phyloP scores from a whole-genome alignment of 2,797 vertebrate species.

The Hirundo rustica region DNA sequence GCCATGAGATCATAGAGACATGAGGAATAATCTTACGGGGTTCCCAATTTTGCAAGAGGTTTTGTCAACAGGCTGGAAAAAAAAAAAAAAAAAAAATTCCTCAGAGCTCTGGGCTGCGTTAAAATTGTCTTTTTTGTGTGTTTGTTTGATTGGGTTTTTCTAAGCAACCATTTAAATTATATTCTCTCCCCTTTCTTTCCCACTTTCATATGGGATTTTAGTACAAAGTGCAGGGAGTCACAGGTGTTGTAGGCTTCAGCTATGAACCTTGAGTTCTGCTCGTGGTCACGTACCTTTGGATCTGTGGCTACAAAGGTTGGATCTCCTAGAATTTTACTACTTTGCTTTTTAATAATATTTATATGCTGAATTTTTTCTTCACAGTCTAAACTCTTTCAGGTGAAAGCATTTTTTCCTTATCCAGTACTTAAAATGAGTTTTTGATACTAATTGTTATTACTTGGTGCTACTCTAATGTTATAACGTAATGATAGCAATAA shows the following conservation, averaged over 20 bases:
- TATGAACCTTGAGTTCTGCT: not conserved
- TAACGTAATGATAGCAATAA: not conserved
- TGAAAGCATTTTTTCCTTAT: not conserved
- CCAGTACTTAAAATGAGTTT: not conserved
- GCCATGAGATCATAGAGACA: not conserved
- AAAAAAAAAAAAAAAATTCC: not conserved
- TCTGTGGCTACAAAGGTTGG: not conserved
- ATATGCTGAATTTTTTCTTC: not conserved
- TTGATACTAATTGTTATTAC: not conserved
- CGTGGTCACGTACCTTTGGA: accelerated
- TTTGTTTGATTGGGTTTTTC: not conserved
- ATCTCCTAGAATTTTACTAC: not conserved
- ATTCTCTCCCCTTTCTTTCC: not conserved
- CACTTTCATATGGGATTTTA: not conserved
- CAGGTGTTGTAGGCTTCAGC: not conserved
- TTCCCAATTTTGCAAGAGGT: not conserved
- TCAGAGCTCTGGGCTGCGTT: not conserved
- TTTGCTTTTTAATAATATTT: not conserved
- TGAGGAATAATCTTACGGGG: not conserved
- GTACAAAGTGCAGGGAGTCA: not conserved
- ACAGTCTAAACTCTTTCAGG: not conserved
- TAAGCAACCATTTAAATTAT: not conserved
- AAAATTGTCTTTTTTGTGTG: not conserved
- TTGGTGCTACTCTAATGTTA: not conserved
- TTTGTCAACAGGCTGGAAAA: not conserved